phyloP scores from a whole-genome alignment of 2,888 invertebrate species.

The Eupsilia transversa region DNA sequence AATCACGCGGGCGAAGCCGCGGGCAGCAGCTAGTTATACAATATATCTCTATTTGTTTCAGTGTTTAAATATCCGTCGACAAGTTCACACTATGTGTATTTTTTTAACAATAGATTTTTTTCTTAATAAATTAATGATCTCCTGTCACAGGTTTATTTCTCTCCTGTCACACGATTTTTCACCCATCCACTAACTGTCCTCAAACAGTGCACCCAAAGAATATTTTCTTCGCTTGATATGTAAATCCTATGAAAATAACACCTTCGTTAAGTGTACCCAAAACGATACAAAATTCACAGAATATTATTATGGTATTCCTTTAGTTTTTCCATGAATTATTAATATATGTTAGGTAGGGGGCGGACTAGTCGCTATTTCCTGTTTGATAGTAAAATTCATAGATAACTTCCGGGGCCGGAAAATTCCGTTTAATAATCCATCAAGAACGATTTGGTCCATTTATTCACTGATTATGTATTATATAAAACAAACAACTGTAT shows the following conservation, averaged over 20 bases:
- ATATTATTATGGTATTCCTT: neutral
- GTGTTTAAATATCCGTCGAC: neutral
- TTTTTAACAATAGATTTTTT: neutral
- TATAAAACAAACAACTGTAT: neutral
- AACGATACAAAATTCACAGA: neutral
- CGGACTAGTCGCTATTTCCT: neutral
- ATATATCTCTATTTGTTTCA: neutral
- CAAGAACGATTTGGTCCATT: neutral
- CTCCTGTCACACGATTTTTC: too few relatives aligned
- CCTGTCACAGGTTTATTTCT: too few relatives aligned
- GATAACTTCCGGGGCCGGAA: neutral
- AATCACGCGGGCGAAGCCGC: too few relatives aligned
- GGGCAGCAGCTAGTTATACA: too few relatives aligned
- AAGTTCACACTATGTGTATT: neutral
- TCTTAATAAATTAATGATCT: too few relatives aligned
- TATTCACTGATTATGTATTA: neutral
- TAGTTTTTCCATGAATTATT: slow-evolving; percentile 2
- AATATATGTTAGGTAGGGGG: neutral
- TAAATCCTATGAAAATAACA: neutral
- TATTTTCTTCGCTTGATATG: too few relatives aligned
- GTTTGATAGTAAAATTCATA: slow-evolving; percentile 1
- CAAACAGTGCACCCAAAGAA: too few relatives aligned
- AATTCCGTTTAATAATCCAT: neutral
- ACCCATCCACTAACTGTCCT: neutral
- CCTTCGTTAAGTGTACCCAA: too few relatives aligned